Evolutionary conservation across 2,113 vertebrate species (phyloP).

Genomic region (Muntiacus reevesi): DNA sequence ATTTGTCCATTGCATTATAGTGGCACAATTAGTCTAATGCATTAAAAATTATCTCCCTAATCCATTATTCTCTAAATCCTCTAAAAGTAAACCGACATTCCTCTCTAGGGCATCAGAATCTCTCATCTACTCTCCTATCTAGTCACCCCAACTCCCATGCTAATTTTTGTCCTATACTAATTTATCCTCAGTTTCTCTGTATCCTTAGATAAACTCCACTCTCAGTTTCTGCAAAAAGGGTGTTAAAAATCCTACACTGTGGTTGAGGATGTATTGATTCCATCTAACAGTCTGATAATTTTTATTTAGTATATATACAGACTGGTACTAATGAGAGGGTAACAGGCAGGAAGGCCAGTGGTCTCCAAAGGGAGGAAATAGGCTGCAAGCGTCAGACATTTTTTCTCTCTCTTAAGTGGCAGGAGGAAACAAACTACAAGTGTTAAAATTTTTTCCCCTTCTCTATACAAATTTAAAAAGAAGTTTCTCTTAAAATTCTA

Average conservation of each 20-base stretch:
- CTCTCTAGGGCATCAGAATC: not conserved
- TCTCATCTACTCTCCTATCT: not conserved
- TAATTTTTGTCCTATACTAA: not conserved
- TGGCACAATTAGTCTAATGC: not conserved
- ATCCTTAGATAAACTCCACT: not conserved
- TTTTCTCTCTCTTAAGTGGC: not conserved
- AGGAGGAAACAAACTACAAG: not conserved
- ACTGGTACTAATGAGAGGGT: not conserved
- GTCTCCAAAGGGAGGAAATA: not conserved
- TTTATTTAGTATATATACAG: not conserved
- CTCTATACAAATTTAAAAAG: not conserved
- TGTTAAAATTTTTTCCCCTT: not conserved
- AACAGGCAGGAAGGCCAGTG: not conserved
- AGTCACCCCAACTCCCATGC: not conserved
- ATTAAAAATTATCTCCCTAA: not conserved
- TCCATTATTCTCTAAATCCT: not conserved
- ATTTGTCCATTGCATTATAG: not conserved
- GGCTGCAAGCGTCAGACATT: not conserved
- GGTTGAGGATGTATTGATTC: not conserved
- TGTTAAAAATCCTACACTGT: not conserved
- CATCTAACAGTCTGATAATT: not conserved
- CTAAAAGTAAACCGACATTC: not conserved
- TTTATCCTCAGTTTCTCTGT: not conserved
- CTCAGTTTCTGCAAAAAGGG: not conserved
- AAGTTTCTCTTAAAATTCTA: not conserved